Base-by-base conservation (phyloP, 2,888 invertebrate genomes). In the Synergus gifuensis region DNA sequence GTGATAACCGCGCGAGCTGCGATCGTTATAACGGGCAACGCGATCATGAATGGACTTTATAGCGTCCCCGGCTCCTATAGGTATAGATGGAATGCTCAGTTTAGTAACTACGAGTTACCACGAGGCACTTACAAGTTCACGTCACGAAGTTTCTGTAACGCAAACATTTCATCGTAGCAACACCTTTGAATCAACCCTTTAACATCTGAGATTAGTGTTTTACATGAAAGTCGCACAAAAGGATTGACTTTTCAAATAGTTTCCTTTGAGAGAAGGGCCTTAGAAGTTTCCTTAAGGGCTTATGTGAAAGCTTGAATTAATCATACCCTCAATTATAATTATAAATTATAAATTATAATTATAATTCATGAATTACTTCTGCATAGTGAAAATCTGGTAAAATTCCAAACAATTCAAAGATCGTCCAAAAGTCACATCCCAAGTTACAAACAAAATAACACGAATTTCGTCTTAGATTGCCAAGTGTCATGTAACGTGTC, bases 21-120 rank as follows among this genome's bases (percentile, higher is more conserved):
- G 54, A 58, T 28, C 83, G 86, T 84, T 86, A 83, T 85, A 69
- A 85, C 84, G 82, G 83, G 80, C 81, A 84, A 83, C 84, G 85
- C 85, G 87, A 89, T 89, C 89, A 89, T 89, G 88, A 89, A 89
- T 89, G 89, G 85, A 88, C 85, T 89, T 87, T 89, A 88, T 87
- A 86, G 87, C 87, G 85, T 84, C 84, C 85, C 86, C 79, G 81
- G 88, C 85, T 86, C 86, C 86, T 86, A 86, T 88, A 87, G 84
- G 84, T 73, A 73, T 69, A 69, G 73, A 73, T 87, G 82, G 86
- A 87, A 84, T 84, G 84, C 85, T 84, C 85, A 86, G 86, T 88
- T 88, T 88, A 88, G 88, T 88, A 84, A 87, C 88, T 85, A 83
- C 85, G 85, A 83, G 85, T 54, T 58, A 54, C 73, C 54, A 73